Evolutionary conservation across 2,888 invertebrate genomes (phyloP), one percentile per base, ranked within the genome.

Genomic region (Neoascia interrupta): DNA sequence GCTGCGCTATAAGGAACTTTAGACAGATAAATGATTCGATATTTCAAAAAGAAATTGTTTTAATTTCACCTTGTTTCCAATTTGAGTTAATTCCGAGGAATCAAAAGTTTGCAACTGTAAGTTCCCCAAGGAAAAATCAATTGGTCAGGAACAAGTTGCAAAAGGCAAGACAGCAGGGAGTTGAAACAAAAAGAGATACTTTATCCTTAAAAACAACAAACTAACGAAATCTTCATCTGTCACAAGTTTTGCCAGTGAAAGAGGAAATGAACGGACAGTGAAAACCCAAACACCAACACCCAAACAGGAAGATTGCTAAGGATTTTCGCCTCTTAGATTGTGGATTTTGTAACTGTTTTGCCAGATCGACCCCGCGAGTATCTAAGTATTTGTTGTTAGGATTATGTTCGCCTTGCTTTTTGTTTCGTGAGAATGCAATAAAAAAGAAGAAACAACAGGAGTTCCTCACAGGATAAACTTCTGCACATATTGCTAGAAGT

Each of bases 181-280:
- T 5, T 19, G 34, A n/a, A 21, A 10, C 19, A 34, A 36, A 28
- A 53, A 47, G 37, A 13, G 5, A 51, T 34, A 36, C n/a, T n/a
- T n/a, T n/a, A 31, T 34, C n/a, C 5, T 18, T 34, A 16, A 53
- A 53, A 64, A 53, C 43, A 43, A 53, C 64, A 64, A 64, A 64
- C 54, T 64, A 64, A 64, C 63, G 41, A 41, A 64, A 64, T 64
- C 64, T 43, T 43, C 43, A 53, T 64, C 64, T 45, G 64, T 64
- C 64, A 64, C 64, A 53, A 64, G 64, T 53, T 54, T 43, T 53
- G 34, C 39, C 49, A 37, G 49, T 26, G n/a, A 10, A 47, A 47
- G 39, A 15, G 28, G 19, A 49, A n/a, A 47, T 18, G 39, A 23
- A 49, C 2, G 39, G 49, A 61, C 61, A 39, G 61, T 28, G 23